phyloP scores from a whole-genome alignment of 2,888 invertebrate genomes.

The Polylopha cassiicola region DNA sequence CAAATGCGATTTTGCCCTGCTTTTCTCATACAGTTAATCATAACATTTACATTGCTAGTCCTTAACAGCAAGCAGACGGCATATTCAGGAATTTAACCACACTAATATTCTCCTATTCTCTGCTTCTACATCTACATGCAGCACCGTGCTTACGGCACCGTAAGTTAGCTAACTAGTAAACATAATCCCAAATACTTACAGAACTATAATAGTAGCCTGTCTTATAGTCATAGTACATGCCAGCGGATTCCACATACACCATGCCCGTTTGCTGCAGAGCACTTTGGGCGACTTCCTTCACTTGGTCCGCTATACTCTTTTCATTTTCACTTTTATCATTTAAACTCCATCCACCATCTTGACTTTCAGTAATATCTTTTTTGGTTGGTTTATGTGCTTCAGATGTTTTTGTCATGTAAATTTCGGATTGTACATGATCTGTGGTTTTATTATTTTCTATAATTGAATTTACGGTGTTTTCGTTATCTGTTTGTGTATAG shows the following conservation, averaged over 20 bases:
- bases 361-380: constrained; percentile 4
- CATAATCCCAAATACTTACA: constrained; percentile 80
- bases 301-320: constrained; percentile 83
- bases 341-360: constrained; percentile 42
- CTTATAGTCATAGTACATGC: constrained; percentile 91
- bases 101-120: no score
- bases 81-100: no score
- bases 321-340: constrained; percentile 35
- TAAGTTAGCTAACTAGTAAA: no score
- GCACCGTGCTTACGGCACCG: no score
- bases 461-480: neutral
- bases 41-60: no score
- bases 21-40: no score
- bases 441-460: neutral
- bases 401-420: neutral
- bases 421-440: neutral
- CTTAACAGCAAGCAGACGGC: no score
- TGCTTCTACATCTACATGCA: no score
- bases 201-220: constrained; percentile 95
- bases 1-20: no score
- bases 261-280: constrained; percentile 86
- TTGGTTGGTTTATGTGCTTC: no score
- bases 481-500: constrained; percentile 11
- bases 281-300: constrained; percentile 85
- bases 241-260: constrained; percentile 90